Evolutionary conservation across 2,888 invertebrate genomes (phyloP), one percentile per base, ranked within the genome.

Genomic region (Dromius quadrimaculatus): DNA sequence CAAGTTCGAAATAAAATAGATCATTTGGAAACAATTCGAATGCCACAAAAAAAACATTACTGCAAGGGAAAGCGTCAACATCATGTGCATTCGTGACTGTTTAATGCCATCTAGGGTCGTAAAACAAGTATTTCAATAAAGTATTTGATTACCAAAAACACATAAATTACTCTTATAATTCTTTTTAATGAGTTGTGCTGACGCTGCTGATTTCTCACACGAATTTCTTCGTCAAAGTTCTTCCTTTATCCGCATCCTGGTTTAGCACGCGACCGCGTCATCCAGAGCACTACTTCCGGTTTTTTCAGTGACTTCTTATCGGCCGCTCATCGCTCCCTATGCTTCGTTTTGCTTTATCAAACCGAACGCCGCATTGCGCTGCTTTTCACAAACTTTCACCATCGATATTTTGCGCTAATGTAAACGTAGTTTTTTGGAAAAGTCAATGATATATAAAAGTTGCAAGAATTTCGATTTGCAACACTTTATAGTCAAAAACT

Each of bases 291-390:
- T 36, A 34, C 59, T 59, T 59, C 59, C 59, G 17, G 34, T 59
- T 59, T 59, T 59, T 34, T 36, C 59, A 34, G 34, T 23, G 34
- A 34, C 19, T 36, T 13, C 36, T 59, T 59, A 59, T 59, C 59
- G 59, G 59, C 9, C 34, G 4, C 20, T 11, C 19, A 59, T 59
- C 59, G 36, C 20, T 34, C 36, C 59, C 28, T 23, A n/a, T 54
- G 50, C 50, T 17, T 15, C 41, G 41, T 6, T 17, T 15, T 15
- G 36, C 41, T 6, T 15, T 6, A 41, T 6, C 41, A 41, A 19
- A n/a, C n/a, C 36, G 17, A 59, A 34, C 59, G 17, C 59, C 59
- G 59, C 59, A 59, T 19, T 59, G 59, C 59, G 59, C n/a, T n/a
- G n/a, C n/a, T n/a, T n/a, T n/a, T n/a, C n/a, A n/a, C n/a, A n/a